Evolutionary conservation across 2,888 invertebrate species (phyloP).

Genomic region (Pollenia angustigena): DNA sequence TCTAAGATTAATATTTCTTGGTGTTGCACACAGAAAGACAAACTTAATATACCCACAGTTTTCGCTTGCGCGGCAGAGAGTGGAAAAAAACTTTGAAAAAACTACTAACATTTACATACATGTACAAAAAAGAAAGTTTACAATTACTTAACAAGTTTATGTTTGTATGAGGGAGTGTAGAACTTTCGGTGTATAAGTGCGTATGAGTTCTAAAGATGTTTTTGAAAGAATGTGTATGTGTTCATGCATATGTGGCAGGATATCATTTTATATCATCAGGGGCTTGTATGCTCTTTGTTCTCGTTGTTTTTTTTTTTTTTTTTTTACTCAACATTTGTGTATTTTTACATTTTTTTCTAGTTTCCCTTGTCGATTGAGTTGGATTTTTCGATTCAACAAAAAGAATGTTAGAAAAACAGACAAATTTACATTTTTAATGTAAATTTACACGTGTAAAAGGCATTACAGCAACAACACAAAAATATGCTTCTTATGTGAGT

Average conservation of each 20-base stretch:
- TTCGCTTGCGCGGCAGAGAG: too few species aligned
- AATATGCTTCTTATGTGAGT: conserved; percentile 12
- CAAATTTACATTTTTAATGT: conserved; percentile 63
- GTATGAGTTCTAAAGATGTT: background rate
- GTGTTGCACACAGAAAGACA: too few species aligned
- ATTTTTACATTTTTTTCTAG: conserved; percentile 33
- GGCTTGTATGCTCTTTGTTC: background rate
- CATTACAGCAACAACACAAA: conserved; percentile 1
- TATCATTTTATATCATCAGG: conserved; percentile 50
- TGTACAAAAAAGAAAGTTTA: too few species aligned
- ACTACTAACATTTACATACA: too few species aligned
- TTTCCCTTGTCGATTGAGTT: conserved; percentile 55
- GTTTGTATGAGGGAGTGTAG: too few species aligned
- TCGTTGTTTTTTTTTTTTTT: background rate
- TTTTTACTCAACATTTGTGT: background rate
- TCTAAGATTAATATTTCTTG: too few species aligned
- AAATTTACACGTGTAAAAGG: conserved; percentile 49
- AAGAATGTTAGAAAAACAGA: conserved; percentile 14
- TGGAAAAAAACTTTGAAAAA: too few species aligned
- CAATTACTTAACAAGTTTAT: too few species aligned
- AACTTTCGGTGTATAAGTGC: background rate
- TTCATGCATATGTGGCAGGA: conserved; percentile 9
- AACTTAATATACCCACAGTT: too few species aligned
- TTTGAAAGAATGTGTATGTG: background rate
- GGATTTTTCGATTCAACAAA: conserved; percentile 24